A percentile compares a stretch with the other conserved stretches of the same genome.
Conservation (phyloP, 1,140 invertebrate genomes). For the Zaprionus tsacasi region DNA sequence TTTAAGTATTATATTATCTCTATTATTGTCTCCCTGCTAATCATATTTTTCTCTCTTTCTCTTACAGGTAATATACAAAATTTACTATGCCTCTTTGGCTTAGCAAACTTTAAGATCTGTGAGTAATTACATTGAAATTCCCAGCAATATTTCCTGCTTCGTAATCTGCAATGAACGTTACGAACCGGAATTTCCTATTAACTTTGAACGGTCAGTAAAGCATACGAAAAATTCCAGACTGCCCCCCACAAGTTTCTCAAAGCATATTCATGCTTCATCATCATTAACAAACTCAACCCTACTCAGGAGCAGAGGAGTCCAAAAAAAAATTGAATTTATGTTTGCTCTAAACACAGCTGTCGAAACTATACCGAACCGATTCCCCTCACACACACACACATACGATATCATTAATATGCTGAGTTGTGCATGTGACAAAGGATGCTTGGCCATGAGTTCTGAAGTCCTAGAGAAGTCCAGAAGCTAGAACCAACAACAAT, state of each 20-base stretch:
- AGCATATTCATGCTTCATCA: conserved; percentile 65
- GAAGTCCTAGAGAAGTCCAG: not conserved
- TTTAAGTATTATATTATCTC: not conserved
- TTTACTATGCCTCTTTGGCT: not conserved
- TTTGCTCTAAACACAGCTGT: conserved; percentile 41
- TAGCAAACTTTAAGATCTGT: not conserved
- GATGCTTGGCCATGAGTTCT: conserved; percentile 40
- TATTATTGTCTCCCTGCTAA: conserved; percentile 7
- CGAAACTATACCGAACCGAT: conserved; percentile 60
- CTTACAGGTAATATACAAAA: conserved; percentile 61
- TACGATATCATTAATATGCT: conserved; percentile 75
- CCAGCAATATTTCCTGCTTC: not conserved
- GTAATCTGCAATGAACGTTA: not conserved
- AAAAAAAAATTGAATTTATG: conserved; percentile 82
- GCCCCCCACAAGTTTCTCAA: conserved; percentile 4
- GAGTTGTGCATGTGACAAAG: conserved; percentile 78
- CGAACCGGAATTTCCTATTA: conserved; percentile 1
- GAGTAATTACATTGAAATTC: not conserved
- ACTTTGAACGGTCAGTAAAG: not conserved
- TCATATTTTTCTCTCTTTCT: not conserved
- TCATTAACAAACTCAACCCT: conserved; percentile 66
- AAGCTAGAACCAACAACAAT: conserved; percentile 58
- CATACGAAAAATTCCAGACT: not conserved
- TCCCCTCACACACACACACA: conserved; percentile 32
- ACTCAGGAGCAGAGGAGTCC: conserved; percentile 14